A percentile compares a stretch with the other conserved stretches of the same genome.
These are phyloP conservation scores for Hyposoter dolosus DNA, from an alignment of 2,888 invertebrate species.

Conservation along the genomic window DNA sequence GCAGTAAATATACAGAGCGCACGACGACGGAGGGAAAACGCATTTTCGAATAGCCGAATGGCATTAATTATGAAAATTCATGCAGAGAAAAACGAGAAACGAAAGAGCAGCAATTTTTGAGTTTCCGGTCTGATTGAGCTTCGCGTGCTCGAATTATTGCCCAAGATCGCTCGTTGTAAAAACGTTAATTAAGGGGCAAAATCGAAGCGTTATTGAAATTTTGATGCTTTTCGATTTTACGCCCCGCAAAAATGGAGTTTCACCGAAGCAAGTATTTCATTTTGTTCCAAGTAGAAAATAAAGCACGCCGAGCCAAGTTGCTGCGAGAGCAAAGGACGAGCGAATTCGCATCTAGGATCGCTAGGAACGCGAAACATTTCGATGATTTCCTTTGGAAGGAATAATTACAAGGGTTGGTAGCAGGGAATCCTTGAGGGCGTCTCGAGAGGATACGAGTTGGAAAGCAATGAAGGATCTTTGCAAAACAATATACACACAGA, in stretches of 20 bases:
- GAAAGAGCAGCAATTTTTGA: background rate
- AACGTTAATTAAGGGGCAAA: background rate
- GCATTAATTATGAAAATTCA: slow-evolving; percentile 44
- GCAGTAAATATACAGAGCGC: slow-evolving; percentile 16
- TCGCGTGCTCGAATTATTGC: background rate
- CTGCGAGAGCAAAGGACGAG: background rate
- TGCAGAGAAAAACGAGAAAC: background rate
- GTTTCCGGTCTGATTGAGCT: background rate
- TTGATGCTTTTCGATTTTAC: background rate
- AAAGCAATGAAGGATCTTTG: slow-evolving; percentile 65
- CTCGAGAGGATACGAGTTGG: slow-evolving; percentile 45
- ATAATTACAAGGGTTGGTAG: slow-evolving; percentile 59
- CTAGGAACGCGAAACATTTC: slow-evolving; percentile 66
- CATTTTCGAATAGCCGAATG: slow-evolving; percentile 62
- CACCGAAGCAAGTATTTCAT: background rate
- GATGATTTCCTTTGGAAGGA: slow-evolving; percentile 59
- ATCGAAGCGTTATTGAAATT: background rate
- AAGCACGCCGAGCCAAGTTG: background rate
- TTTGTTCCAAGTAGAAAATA: background rate
- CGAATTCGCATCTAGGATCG: slow-evolving; percentile 26
- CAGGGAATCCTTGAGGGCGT: slow-evolving; percentile 42
- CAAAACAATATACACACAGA: slow-evolving; percentile 42
- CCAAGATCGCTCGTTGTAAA: background rate
- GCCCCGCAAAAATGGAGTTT: background rate
- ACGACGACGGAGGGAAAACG: slow-evolving; percentile 9